Base-by-base conservation (phyloP, 2,113 vertebrate genomes). In the Noturus placidus region DNA sequence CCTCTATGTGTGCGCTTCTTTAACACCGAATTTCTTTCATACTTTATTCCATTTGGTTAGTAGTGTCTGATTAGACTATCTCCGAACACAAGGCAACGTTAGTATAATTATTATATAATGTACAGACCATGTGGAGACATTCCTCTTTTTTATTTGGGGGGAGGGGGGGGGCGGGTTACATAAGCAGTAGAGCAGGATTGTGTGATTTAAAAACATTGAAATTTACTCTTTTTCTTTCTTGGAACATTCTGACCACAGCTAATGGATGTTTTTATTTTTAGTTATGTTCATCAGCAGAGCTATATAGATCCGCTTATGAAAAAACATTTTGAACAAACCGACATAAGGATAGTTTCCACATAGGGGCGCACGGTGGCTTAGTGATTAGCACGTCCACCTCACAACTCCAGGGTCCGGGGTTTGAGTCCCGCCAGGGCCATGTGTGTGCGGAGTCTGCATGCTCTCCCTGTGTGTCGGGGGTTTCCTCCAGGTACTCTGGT, bases 121-220 rank as follows among this genome's bases (percentile, higher is more conserved):
- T 50, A 50, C 3, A 27, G 76, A 15, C 33, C 50, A 25, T 76
- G 88, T 87, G 78, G 57, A 86, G 27, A 61, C 65, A 61, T 86
- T 69, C 9, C 84, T 84, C 46, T 46, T 11, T 10, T 85, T 52
- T 54, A 13, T 56, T 56, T 56, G 15, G 54, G 54, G 54, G 0
- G 54, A 3, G 15, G 54, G 54, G 54, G 4, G 54, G 0, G 50
- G 4, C 14, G 0, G 50, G 46, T 90, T 90, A 84, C 27, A 27
- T 76, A 90, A 91, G 78, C 30, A 20, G n/a, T 57, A 57, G 42
- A 78, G 67, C 54, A 46, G 11, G 61, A 80, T 90, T 87, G 90
- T 88, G 90, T 88, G 72, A 91, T 89, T 85, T 61, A 63, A n/a
- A 87, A 83, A 86, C 65, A 30, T 25, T 46, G 80, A 86, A 87